phyloP scores from a whole-genome alignment of 64 coral and sea anemone species.

The Stylophora pistillata region DNA sequence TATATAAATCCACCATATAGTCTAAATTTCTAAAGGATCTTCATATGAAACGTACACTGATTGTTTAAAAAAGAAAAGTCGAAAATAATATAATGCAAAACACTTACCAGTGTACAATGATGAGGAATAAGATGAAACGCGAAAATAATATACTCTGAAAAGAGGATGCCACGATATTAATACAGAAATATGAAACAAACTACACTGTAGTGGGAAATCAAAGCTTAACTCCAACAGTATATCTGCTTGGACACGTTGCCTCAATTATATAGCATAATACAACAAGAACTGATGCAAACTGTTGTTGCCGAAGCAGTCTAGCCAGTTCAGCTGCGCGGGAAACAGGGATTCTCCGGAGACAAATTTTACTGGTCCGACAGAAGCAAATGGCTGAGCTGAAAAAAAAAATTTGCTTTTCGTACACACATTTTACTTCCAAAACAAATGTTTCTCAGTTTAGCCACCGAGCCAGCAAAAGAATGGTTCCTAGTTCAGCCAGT shows the following conservation, averaged over 20 bases:
- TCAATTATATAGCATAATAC: too few relatives aligned
- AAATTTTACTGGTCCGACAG: too few relatives aligned
- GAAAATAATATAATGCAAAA: neutral
- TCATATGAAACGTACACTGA: neutral
- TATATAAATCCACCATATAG: too few relatives aligned
- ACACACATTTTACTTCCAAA: neutral
- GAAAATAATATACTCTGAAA: slow-evolving; percentile 72
- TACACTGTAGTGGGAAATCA: neutral
- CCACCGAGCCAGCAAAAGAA: neutral
- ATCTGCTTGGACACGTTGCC: too few relatives aligned
- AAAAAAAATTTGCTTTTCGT: neutral
- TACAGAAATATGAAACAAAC: neutral
- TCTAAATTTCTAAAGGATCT: neutral
- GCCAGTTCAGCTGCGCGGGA: too few relatives aligned
- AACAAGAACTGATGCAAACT: neutral
- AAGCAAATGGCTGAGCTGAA: too few relatives aligned
- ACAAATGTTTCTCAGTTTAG: too few relatives aligned
- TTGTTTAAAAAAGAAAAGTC: neutral
- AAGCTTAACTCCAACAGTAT: neutral
- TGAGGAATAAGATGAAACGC: slow-evolving; percentile 72
- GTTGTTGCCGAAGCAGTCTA: neutral
- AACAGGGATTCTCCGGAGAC: too few relatives aligned
- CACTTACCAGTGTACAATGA: slow-evolving; percentile 91
- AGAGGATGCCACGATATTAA: neutral
- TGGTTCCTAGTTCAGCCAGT: too few relatives aligned